Evolutionary conservation across 2,113 vertebrate species (phyloP).

Genomic region (Rhinopithecus roxellana): DNA sequence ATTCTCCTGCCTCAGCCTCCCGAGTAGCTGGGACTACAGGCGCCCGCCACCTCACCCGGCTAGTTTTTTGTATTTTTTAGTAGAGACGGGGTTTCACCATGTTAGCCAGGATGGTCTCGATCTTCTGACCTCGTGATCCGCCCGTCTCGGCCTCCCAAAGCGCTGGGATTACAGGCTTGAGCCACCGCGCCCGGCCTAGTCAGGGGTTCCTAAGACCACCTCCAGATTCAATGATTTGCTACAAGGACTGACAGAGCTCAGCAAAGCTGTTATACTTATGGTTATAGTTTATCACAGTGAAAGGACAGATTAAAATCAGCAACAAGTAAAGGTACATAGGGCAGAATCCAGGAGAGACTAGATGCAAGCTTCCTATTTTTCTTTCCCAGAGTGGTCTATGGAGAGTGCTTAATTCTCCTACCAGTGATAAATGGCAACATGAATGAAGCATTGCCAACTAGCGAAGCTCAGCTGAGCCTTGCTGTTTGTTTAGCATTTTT

Average conservation of each 20-base stretch:
- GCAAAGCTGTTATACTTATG: neutral
- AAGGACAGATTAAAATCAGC: conserved; percentile 13
- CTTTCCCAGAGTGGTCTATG: neutral
- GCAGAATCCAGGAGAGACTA: neutral
- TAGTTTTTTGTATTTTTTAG: no score
- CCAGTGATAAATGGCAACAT: neutral
- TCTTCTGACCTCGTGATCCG: no score
- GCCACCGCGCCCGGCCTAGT: no score
- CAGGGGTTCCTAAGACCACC: neutral
- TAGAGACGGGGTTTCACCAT: no score
- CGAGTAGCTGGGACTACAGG: no score
- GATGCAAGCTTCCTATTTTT: neutral
- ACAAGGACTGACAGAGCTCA: neutral
- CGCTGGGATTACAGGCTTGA: no score
- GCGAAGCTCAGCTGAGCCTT: neutral
- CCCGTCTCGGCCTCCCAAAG: no score
- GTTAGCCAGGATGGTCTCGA: no score
- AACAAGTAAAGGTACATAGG: neutral
- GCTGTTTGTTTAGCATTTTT: neutral
- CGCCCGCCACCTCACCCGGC: no score
- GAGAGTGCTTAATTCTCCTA: neutral
- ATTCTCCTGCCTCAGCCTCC: no score
- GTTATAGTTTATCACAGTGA: neutral
- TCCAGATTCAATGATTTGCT: neutral
- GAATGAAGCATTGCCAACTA: neutral